phyloP scores from a whole-genome alignment of 35 echinoderm and acorn worm species.

The Ophiothrix spiculata region DNA sequence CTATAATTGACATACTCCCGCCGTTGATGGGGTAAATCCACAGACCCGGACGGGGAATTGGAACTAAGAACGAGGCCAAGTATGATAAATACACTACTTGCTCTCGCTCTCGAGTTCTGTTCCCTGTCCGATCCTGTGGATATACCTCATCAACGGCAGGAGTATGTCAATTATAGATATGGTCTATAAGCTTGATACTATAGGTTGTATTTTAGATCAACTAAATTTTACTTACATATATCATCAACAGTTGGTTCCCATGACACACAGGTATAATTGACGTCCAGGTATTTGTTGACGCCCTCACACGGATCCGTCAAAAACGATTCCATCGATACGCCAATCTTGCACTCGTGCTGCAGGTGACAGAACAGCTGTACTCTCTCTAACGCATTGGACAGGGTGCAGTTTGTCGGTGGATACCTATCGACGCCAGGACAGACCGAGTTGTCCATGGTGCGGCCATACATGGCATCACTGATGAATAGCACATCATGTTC shows the following conservation, averaged over 20 bases:
- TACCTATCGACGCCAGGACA: slow-evolving; percentile 36
- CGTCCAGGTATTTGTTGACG: slow-evolving; percentile 74
- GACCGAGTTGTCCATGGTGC: slow-evolving; percentile 61
- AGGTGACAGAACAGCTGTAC: slow-evolving; percentile 71
- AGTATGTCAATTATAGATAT: too few species aligned
- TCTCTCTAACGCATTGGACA: slow-evolving; percentile 23
- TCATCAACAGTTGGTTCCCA: slow-evolving; percentile 48
- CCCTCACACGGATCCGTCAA: slow-evolving; percentile 58
- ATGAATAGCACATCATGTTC: slow-evolving; percentile 54
- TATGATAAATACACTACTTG: too few species aligned
- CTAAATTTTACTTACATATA: slow-evolving; percentile 94
- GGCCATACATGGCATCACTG: slow-evolving; percentile 68
- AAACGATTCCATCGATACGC: slow-evolving; percentile 53
- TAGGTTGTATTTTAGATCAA: neutral
- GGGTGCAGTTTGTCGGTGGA: slow-evolving; percentile 58
- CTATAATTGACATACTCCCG: too few species aligned
- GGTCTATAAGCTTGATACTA: too few species aligned
- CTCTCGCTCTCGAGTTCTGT: too few species aligned
- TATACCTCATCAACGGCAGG: too few species aligned
- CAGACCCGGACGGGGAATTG: too few species aligned
- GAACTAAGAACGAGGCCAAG: too few species aligned
- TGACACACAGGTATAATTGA: slow-evolving; percentile 77
- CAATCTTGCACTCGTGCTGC: slow-evolving; percentile 71
- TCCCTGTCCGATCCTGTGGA: too few species aligned
- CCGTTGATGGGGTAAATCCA: too few species aligned